Conservation (phyloP, 2,888 invertebrate species). For the Abrostola triplasia region DNA sequence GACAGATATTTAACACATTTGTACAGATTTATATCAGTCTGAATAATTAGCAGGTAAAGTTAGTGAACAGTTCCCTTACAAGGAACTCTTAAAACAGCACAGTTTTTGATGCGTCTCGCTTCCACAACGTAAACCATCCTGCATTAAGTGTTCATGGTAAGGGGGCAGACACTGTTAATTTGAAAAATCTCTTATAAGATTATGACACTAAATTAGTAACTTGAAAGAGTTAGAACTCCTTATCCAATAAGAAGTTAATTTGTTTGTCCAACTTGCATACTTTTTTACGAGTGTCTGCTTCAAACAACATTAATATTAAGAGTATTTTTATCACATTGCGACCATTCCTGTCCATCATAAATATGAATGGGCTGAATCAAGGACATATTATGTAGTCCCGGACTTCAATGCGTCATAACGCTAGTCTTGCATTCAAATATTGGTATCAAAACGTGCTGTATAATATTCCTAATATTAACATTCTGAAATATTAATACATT, state of each 20-base stretch:
- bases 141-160: too few species aligned
- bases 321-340: constrained; percentile 38
- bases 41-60: too few species aligned
- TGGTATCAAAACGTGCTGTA: constrained; percentile 45
- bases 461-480: constrained; percentile 39
- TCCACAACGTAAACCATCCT: too few species aligned
- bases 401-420: constrained; percentile 59
- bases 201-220: too few species aligned
- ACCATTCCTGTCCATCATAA: constrained; percentile 64
- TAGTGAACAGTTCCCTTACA: too few species aligned
- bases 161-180: too few species aligned
- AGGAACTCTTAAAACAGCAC: too few species aligned
- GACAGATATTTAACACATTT: background rate
- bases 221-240: too few species aligned
- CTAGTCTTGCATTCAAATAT: constrained; percentile 58
- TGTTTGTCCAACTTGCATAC: constrained; percentile 17
- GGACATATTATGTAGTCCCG: constrained; percentile 68
- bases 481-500: constrained; percentile 26
- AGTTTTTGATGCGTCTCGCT: too few species aligned
- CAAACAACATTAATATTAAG: constrained; percentile 38
- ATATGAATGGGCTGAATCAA: constrained; percentile 72
- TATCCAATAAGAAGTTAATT: constrained; percentile 8
- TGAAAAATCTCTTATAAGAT: too few species aligned
- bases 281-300: constrained; percentile 29
- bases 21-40: background rate